A percentile compares a stretch with the other conserved stretches of the same genome.
Conservation (phyloP, 2,797 vertebrate genomes). For the Spheniscus humboldti region DNA sequence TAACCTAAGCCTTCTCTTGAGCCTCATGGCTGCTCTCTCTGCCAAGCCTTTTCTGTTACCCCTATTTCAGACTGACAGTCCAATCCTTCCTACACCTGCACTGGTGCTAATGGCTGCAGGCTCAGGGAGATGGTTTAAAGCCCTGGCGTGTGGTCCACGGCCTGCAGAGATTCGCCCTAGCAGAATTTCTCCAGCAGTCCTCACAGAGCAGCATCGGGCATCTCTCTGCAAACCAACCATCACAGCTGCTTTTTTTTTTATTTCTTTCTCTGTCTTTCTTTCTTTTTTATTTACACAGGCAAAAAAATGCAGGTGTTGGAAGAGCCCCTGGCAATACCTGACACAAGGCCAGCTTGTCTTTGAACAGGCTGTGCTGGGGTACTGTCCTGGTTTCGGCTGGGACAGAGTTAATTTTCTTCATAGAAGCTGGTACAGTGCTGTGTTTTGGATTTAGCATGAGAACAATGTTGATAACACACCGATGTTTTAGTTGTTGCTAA, state of each 20-base stretch:
- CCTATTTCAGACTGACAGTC: not conserved
- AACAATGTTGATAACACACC: no score
- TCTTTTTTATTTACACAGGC: not conserved
- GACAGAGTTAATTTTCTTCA: no score
- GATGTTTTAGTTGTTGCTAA: no score
- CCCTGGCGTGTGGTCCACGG: not conserved
- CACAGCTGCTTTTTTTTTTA: no score
- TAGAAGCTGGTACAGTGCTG: no score
- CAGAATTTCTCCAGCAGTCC: not conserved
- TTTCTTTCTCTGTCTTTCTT: not conserved
- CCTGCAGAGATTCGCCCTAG: not conserved
- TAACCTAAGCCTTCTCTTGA: constrained; percentile 10
- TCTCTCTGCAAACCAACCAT: not conserved
- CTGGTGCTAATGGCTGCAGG: not conserved
- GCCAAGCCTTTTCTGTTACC: not conserved
- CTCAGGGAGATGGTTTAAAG: not conserved
- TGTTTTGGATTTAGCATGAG: no score
- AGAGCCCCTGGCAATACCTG: not conserved
- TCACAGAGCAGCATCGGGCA: not conserved
- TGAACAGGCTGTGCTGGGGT: not conserved
- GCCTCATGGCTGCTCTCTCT: not conserved
- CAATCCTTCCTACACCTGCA: not conserved
- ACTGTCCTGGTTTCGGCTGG: no score
- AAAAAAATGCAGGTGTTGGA: not conserved
- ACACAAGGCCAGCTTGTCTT: not conserved